Percentiles rank a stretch among this genome's conserved stretches.
Conservation (phyloP, 1,140 invertebrate species). For the Hyphantria cunea region DNA sequence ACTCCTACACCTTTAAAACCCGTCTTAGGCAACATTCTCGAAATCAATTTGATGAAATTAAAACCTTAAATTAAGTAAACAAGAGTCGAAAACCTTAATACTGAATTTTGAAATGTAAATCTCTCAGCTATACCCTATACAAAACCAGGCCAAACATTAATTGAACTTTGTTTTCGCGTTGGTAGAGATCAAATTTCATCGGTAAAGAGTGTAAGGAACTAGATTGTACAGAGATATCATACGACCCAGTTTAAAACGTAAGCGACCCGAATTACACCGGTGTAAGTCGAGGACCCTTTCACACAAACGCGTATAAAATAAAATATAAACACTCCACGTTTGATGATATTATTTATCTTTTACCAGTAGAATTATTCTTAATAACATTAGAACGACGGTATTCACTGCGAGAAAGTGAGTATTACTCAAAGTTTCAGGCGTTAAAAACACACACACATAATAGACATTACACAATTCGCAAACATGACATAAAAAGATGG, state of each 20-base stretch:
- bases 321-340: conserved; percentile 27
- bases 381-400: conserved; percentile 15
- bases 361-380: conserved; percentile 12
- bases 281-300: conserved; percentile 26
- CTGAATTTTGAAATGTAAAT: background rate
- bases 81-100: background rate
- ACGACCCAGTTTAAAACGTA: conserved; percentile 32
- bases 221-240: conserved; percentile 20
- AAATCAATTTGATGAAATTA: background rate
- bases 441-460: background rate
- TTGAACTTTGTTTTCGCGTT: background rate
- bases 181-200: background rate
- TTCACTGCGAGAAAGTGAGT: background rate
- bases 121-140: conserved; percentile 4
- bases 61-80: background rate
- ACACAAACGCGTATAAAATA: conserved; percentile 25
- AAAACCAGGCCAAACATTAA: background rate
- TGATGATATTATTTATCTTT: conserved; percentile 29
- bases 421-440: too few relatives aligned
- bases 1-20: background rate
- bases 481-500: too few relatives aligned
- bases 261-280: conserved; percentile 22
- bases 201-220: background rate
- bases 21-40: too few relatives aligned
- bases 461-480: too few relatives aligned